phyloP scores from a whole-genome alignment of 2,797 vertebrate genomes.

The Gephyroberyx darwinii region DNA sequence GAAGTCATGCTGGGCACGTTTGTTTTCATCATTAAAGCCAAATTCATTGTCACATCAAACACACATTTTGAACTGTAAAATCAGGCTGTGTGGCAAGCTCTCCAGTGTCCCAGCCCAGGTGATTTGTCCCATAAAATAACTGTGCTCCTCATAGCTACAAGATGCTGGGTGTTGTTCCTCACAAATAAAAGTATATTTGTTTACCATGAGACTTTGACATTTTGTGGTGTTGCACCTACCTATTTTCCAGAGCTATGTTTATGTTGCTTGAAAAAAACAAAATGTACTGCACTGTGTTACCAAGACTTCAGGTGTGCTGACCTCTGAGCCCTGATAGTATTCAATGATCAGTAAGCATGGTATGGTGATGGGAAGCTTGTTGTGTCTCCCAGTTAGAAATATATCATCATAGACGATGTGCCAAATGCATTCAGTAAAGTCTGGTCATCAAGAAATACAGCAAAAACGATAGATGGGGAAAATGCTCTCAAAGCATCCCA shows the following conservation, averaged over 20 bases:
- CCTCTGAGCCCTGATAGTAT: background rate
- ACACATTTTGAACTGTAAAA: conserved; percentile 8
- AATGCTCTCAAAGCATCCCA: background rate
- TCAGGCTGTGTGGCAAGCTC: conserved; percentile 9
- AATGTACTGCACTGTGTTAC: background rate
- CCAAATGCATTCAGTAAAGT: background rate
- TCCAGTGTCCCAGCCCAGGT: background rate
- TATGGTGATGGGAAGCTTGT: background rate
- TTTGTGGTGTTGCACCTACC: background rate
- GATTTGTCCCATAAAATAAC: background rate
- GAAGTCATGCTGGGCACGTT: conserved; percentile 1
- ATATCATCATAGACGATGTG: background rate
- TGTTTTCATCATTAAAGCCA: background rate
- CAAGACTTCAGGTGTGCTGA: background rate
- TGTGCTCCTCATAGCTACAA: too few species aligned
- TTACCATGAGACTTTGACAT: background rate
- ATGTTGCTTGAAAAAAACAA: conserved; percentile 1
- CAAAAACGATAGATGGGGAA: background rate
- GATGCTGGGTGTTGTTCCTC: background rate
- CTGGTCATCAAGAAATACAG: background rate
- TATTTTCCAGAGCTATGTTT: background rate
- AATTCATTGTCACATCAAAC: background rate
- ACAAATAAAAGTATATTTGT: background rate
- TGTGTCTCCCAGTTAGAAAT: background rate
- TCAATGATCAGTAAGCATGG: background rate